phyloP scores from a whole-genome alignment of 2,113 vertebrate genomes.

The Odontophorus gujanensis region DNA sequence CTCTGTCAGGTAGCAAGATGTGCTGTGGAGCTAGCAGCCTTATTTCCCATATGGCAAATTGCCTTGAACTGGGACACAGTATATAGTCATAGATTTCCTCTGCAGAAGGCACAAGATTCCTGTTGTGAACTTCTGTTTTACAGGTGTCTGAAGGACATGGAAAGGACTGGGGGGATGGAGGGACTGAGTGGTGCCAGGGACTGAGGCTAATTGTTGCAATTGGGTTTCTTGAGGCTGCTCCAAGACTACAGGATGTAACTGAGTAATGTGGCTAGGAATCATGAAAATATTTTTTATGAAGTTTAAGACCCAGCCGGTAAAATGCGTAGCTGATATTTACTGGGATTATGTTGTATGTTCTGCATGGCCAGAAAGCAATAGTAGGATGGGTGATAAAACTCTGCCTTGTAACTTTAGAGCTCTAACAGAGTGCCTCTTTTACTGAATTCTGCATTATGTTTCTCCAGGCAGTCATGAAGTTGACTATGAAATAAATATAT shows the following conservation, averaged over 20 bases:
- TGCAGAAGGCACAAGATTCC: not conserved
- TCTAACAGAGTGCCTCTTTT: not conserved
- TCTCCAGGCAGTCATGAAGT: not conserved
- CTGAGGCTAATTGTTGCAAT: not conserved
- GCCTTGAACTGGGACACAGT: not conserved
- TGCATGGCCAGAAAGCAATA: not conserved
- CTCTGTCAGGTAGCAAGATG: not conserved
- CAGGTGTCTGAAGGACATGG: not conserved
- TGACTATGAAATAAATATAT: constrained; percentile 1
- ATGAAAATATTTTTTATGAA: not conserved
- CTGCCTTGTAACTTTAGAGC: not conserved
- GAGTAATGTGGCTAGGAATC: not conserved
- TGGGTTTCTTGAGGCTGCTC: not conserved
- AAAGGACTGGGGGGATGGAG: not conserved
- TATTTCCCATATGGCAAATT: not conserved
- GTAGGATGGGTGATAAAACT: not conserved
- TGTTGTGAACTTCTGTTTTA: not conserved
- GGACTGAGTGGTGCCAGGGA: not conserved
- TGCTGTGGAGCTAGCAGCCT: not conserved
- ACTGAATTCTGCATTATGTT: not conserved
- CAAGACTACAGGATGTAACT: not conserved
- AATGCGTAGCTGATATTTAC: not conserved
- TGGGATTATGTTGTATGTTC: not conserved
- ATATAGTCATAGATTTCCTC: not conserved
- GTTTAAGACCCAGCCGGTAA: not conserved